These are phyloP conservation scores for Fukomys damarensis DNA, from an alignment of 2,113 vertebrate genomes.

Conservation along the genomic window DNA sequence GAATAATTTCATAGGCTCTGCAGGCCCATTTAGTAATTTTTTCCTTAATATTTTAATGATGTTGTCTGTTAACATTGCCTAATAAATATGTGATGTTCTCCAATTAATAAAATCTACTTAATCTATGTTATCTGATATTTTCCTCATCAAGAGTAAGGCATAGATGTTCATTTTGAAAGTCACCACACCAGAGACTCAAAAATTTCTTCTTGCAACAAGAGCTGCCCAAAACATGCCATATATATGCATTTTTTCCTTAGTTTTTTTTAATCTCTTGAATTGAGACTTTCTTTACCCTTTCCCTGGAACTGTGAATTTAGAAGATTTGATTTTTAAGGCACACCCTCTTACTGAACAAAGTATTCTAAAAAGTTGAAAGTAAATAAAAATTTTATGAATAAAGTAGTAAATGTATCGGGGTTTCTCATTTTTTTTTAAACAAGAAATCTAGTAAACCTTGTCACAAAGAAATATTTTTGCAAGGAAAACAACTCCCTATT, in stretches of 20 bases:
- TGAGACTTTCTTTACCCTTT: background rate
- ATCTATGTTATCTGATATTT: background rate
- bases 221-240: background rate
- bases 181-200: background rate
- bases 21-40: background rate
- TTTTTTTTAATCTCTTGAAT: background rate
- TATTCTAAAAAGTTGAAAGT: background rate
- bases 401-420: background rate
- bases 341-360: background rate
- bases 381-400: constrained; percentile 36
- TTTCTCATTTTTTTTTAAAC: constrained; percentile 15
- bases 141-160: background rate
- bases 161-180: background rate
- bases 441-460: background rate
- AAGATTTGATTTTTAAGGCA: background rate
- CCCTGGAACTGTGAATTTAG: background rate
- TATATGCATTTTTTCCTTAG: background rate
- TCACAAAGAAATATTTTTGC: constrained; percentile 23
- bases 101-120: background rate
- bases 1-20: background rate
- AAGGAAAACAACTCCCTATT: background rate
- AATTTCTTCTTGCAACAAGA: background rate
- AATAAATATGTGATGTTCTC: background rate
- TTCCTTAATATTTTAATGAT: background rate
- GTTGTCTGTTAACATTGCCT: background rate